Evolutionary conservation across 2,113 vertebrate genomes (phyloP).

Genomic region (Atherinomorus stipes): DNA sequence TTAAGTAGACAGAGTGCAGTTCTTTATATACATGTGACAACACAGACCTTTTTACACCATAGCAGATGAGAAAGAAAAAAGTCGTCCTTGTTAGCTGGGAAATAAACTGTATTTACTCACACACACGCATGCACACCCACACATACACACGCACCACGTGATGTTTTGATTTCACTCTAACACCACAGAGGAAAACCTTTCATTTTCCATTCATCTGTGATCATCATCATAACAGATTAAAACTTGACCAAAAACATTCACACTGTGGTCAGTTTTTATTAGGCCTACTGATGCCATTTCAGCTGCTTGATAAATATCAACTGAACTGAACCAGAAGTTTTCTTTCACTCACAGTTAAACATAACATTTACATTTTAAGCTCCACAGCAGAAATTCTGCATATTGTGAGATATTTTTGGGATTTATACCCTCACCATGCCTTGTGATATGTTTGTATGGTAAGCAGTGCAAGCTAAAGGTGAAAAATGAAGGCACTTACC

Average conservation of each 20-base stretch:
- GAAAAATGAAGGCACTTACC: constrained; percentile 76
- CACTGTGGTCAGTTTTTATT: constrained; percentile 23
- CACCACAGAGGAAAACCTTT: constrained; percentile 53
- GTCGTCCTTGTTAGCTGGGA: constrained; percentile 44
- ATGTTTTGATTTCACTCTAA: constrained; percentile 61
- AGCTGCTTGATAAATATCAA: constrained; percentile 5
- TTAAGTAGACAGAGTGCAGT: constrained; percentile 62
- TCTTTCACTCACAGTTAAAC: not conserved
- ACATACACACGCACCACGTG: constrained; percentile 22
- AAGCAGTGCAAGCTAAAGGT: constrained; percentile 57
- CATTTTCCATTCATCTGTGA: constrained; percentile 34
- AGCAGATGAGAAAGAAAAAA: constrained; percentile 28
- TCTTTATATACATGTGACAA: constrained; percentile 63
- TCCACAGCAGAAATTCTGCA: constrained; percentile 5
- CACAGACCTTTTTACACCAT: constrained; percentile 62
- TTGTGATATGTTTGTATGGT: constrained; percentile 52
- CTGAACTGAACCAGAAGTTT: not conserved
- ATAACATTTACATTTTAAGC: constrained; percentile 6
- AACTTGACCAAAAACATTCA: constrained; percentile 22
- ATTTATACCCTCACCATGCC: constrained; percentile 14
- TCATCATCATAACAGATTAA: constrained; percentile 34
- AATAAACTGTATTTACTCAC: constrained; percentile 50
- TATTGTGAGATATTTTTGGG: constrained; percentile 1
- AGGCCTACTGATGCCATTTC: constrained; percentile 8
- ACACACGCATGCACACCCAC: constrained; percentile 13